phyloP scores from a whole-genome alignment of 2,113 vertebrate genomes.

The Oreocharis arfaki region DNA sequence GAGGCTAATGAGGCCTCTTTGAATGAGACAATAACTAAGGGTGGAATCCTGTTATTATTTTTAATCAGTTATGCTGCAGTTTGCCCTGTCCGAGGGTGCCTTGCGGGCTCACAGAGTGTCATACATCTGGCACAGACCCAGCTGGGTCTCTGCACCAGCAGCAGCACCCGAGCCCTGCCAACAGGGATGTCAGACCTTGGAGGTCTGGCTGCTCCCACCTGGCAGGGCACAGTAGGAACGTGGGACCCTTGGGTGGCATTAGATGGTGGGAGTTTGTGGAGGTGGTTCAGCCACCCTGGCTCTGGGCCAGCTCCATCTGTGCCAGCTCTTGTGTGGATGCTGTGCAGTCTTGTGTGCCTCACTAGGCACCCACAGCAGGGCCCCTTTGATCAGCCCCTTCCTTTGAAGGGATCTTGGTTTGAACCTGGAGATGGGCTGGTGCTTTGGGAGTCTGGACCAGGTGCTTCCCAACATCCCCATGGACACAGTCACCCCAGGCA shows the following conservation, averaged over 20 bases:
- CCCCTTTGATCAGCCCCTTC: neutral
- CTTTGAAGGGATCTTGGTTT: neutral
- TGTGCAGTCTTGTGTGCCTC: too few species aligned
- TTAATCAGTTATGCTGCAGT: neutral
- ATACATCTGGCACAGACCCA: constrained; percentile 2
- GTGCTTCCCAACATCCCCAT: accelerated
- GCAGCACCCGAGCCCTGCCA: neutral
- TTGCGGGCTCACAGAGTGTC: neutral
- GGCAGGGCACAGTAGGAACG: neutral
- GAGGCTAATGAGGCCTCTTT: neutral
- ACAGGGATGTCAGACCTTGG: neutral
- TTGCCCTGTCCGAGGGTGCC: neutral
- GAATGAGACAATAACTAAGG: neutral
- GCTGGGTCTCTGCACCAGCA: neutral
- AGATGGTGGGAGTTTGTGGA: neutral
- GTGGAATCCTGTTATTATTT: neutral
- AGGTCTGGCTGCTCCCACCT: neutral
- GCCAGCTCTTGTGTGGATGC: accelerated
- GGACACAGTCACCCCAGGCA: accelerated
- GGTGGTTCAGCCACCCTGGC: neutral
- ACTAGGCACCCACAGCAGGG: accelerated
- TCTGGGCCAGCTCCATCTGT: accelerated
- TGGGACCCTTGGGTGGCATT: neutral
- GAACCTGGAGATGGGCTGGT: neutral
- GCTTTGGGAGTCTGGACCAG: accelerated